phyloP scores from a whole-genome alignment of 2,888 invertebrate species.

The Hermodice carunculata region DNA sequence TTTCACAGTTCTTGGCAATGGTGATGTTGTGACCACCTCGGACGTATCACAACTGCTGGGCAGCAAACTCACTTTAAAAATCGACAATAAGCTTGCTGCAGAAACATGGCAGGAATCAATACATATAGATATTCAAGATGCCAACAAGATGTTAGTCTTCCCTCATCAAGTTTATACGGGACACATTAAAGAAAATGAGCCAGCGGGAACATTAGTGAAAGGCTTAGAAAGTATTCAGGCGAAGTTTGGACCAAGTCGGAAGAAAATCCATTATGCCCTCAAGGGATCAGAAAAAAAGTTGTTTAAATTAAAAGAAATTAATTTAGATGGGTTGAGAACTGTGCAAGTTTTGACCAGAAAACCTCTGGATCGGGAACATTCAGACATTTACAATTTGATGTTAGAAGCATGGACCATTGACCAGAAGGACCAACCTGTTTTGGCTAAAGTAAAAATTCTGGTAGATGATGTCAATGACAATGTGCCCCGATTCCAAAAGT shows the following conservation, averaged over 20 bases:
- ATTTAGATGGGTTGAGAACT: conserved; percentile 7
- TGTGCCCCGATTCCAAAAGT: conserved; percentile 28
- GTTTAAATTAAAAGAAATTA: conserved; percentile 26
- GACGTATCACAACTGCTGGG: conserved; percentile 39
- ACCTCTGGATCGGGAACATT: conserved; percentile 84
- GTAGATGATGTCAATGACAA: conserved; percentile 37
- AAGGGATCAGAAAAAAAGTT: conserved; percentile 17
- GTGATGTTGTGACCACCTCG: conserved; percentile 44
- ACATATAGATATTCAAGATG: conserved; percentile 30
- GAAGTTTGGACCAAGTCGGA: background rate
- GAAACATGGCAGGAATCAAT: conserved; percentile 34
- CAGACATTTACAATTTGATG: conserved; percentile 79
- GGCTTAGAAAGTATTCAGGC: conserved; percentile 30
- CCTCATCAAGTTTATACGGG: conserved; percentile 30
- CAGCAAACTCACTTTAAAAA: conserved; percentile 32
- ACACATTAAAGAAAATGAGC: conserved; percentile 30
- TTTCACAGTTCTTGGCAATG: conserved; percentile 34
- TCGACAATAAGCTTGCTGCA: conserved; percentile 29
- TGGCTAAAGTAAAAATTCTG: conserved; percentile 23
- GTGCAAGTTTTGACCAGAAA: conserved; percentile 65
- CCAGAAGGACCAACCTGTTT: conserved; percentile 80
- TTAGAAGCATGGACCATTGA: conserved; percentile 68
- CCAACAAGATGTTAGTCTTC: conserved; percentile 29
- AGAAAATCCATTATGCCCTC: conserved; percentile 21
- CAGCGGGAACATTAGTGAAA: conserved; percentile 18